Base-by-base conservation (phyloP, 1,140 invertebrate genomes). In the Elymnias hypermnestra region DNA sequence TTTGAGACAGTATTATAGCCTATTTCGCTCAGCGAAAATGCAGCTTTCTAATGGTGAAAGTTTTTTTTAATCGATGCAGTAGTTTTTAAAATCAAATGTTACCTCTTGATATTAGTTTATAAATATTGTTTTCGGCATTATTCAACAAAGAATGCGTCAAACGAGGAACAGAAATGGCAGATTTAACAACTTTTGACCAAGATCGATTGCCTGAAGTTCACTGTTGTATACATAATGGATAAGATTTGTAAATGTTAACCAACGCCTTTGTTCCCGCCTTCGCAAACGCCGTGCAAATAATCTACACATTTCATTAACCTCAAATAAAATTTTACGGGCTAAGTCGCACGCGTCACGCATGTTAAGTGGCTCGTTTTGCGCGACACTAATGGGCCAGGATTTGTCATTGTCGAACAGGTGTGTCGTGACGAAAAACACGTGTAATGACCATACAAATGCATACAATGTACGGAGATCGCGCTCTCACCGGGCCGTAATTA, bases 371-470 rank as follows among this genome's bases (percentile, higher is more conserved):
- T 35, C 36, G 37, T 49, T 70, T 70, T 63, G 63, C 61, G 38
- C 33, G 54, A 55, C 56, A 62, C 45, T 74, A 68, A 68, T 64
- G 53, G 46, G 13, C 14, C 36, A 13, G 47, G 49, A 71, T 67
- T 75, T 71, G 67, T 74, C 66, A 71, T 48, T 58, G 55, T 53
- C 41, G 57, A 63, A 65, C 65, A 74, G 61, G 72, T 71, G 64
- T 65, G 59, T 68, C 68, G 68, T 62, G 60, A 65, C 60, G 57
- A 67, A 71, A 72, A 68, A 71, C 59, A 68, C 57, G 57, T 62
- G 63, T 73, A 76, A 75, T 70, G 60, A 63, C 58, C 60, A 59
- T 53, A 71, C 54, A 58, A 67, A 59, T 54, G 72, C 63, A 64
- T 67, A 74, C 61, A 67, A 65, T 68, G 63, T 50, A 50, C 12